Evolutionary conservation across 2,888 invertebrate genomes (phyloP), one percentile per base, ranked within the genome.

Genomic region (Cryptocephalus moraei): DNA sequence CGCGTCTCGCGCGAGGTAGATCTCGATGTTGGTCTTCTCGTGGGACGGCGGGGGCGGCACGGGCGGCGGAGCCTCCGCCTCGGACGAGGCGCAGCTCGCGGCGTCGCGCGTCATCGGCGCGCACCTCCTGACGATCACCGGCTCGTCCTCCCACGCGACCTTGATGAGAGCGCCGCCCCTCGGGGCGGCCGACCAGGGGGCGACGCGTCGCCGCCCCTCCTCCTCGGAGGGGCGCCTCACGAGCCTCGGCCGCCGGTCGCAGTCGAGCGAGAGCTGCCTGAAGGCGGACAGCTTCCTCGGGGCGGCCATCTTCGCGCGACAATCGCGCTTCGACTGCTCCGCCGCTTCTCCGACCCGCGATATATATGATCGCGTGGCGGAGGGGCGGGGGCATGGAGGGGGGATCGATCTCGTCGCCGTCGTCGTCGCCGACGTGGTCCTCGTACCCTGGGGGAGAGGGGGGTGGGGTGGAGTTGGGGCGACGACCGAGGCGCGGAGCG

Each of bases 21-120:
- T 43, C 11, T 54, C 50, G 32, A 49, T 52, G 31, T 48, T 33
- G 1, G n/a, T 45, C 50, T 67, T 65, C n/a, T 71, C 67, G 13
- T 73, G 73, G 51, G 76, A 77, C 0, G 78, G 73, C 1, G 76
- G 73, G 59, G 76, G 79, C 32, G 44, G 40, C 33, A 39, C 41
- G 44, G 49, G 73, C 66, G 32, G 31, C 41, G 50, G 42, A 44
- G 50, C 55, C 46, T 46, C 48, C 44, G 48, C 43, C 54, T 53
- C 76, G 61, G 56, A 74, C 72, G 4, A 73, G 72, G 77, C 73
- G 56, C 76, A 74, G 39, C 76, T 63, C 1, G 67, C 62, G 46
- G 64, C 61, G 44, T 66, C 66, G 45, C 61, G 50, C 49, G 58
- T 58, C 4, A 58, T 50, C 52, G 66, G 67, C 41, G 57, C 57